Percentiles rank a stretch among this genome's conserved stretches.
These are phyloP conservation scores for Pseudorectes ferrugineus DNA, from an alignment of 2,113 vertebrate genomes.

Conservation along the genomic window DNA sequence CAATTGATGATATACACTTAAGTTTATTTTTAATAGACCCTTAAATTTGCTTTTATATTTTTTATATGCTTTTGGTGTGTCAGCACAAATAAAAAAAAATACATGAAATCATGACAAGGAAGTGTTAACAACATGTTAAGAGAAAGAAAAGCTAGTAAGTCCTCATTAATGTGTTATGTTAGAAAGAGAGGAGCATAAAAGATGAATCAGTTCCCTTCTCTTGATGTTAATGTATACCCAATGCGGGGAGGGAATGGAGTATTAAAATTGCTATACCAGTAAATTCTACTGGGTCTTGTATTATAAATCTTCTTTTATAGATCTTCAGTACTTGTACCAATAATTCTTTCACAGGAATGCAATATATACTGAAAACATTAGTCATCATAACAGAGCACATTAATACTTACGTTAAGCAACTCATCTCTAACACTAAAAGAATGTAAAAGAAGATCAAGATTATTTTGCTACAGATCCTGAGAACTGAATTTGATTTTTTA, in stretches of 20 bases:
- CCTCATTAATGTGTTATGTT: not conserved
- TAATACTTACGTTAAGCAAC: not conserved
- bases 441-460: not conserved
- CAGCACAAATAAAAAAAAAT: not conserved
- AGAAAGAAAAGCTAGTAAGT: not conserved
- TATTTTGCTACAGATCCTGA: not conserved
- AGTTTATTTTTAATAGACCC: not conserved
- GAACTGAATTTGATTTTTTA: not conserved
- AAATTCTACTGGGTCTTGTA: not conserved
- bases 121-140: not conserved
- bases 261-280: not conserved
- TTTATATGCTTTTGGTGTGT: not conserved
- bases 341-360: not conserved
- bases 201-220: not conserved
- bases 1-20: not conserved
- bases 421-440: not conserved
- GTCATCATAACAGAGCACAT: not conserved
- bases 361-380: not conserved
- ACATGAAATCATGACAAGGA: not conserved
- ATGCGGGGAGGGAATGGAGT: not conserved
- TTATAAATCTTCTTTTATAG: constrained; percentile 33
- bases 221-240: not conserved
- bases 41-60: not conserved
- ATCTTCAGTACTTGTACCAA: not conserved
- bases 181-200: not conserved